phyloP scores from a whole-genome alignment of 1,140 invertebrate species.

The Temnothorax curvispinosus region DNA sequence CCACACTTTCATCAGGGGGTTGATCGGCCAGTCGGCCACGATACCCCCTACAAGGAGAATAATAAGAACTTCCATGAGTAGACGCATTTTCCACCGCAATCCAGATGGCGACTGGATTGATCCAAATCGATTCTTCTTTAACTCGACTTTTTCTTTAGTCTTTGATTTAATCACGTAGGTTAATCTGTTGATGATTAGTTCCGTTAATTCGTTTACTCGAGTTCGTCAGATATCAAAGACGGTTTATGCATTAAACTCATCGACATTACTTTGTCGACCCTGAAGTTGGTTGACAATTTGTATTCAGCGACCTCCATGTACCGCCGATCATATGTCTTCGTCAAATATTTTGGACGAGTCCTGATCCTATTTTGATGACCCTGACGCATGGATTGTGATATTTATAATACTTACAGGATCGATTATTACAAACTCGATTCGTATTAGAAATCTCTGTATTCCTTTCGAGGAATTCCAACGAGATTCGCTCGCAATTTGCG shows the following conservation, averaged over 20 bases:
- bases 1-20: slow-evolving; percentile 78
- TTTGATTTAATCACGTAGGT: background rate
- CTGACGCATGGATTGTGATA: background rate
- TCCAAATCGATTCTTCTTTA: background rate
- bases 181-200: background rate
- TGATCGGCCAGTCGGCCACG: slow-evolving; percentile 71
- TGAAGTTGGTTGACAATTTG: background rate
- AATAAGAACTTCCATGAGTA: slow-evolving; percentile 47
- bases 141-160: background rate
- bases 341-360: background rate
- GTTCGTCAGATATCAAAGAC: background rate
- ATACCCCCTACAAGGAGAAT: slow-evolving; percentile 20
- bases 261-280: background rate
- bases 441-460: background rate
- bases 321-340: background rate
- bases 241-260: background rate
- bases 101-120: background rate
- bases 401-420: background rate
- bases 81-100: slow-evolving; percentile 22
- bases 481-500: background rate
- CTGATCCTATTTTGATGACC: too few relatives aligned
- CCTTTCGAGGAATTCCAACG: background rate
- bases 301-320: background rate
- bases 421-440: background rate
- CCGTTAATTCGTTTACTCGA: background rate